These are phyloP conservation scores for Cydia splendana DNA, from an alignment of 1,140 invertebrate genomes.

Conservation along the genomic window DNA sequence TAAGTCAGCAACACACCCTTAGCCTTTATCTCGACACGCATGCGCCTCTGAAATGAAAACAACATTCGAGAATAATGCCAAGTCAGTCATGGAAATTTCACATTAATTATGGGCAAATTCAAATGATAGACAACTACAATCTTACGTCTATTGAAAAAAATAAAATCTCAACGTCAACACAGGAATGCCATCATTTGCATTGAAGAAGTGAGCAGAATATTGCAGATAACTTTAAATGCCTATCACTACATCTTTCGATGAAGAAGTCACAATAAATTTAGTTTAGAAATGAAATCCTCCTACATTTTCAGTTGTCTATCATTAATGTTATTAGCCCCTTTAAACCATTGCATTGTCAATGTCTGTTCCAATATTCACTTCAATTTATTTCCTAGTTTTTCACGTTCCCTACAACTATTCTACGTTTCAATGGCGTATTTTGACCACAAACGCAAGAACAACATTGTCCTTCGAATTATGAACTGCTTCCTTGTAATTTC, in stretches of 20 bases:
- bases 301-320: slow-evolving; percentile 14
- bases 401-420: background rate
- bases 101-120: slow-evolving; percentile 35
- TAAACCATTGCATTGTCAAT: slow-evolving; percentile 26
- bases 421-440: background rate
- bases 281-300: background rate
- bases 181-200: background rate
- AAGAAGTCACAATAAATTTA: background rate
- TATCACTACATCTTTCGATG: background rate
- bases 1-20: slow-evolving; percentile 75
- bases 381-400: background rate
- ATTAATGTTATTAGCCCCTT: background rate
- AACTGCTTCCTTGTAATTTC: background rate
- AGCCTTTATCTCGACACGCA: slow-evolving; percentile 76
- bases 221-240: background rate
- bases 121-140: slow-evolving; percentile 5
- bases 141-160: background rate
- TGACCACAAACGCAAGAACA: background rate
- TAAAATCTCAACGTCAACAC: background rate
- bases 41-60: slow-evolving; percentile 78
- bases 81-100: slow-evolving; percentile 78
- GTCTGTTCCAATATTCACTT: slow-evolving; percentile 32
- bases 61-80: slow-evolving; percentile 71
- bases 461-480: background rate
- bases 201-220: background rate